Conservation (phyloP, 35 echinoderm and acorn worm genomes). For the Eucidaris tribuloides region DNA sequence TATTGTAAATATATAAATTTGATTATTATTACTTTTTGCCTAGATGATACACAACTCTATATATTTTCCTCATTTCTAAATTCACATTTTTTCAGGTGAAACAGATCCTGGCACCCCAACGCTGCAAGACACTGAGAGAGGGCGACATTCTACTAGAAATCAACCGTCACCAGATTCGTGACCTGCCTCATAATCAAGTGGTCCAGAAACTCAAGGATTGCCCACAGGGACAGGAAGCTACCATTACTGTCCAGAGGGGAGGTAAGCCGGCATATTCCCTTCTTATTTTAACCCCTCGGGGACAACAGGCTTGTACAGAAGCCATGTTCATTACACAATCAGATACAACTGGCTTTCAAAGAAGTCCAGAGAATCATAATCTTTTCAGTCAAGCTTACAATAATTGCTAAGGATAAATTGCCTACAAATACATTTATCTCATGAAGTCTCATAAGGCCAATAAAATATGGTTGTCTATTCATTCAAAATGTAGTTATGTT, state of each 20-base stretch:
- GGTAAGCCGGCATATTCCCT: constrained; percentile 26
- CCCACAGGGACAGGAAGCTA: constrained; percentile 68
- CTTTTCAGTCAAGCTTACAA: no score
- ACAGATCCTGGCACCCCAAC: constrained; percentile 76
- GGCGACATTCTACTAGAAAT: constrained; percentile 90
- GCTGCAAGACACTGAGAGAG: constrained; percentile 84
- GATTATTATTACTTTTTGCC: neutral
- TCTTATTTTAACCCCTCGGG: no score
- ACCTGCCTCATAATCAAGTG: constrained; percentile 71
- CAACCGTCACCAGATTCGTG: constrained; percentile 62
- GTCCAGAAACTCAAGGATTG: constrained; percentile 92
- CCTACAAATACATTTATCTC: no score
- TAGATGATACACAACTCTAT: neutral
- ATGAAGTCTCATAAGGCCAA: no score
- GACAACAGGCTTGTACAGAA: no score
- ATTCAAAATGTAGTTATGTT: no score
- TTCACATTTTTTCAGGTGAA: constrained; percentile 73
- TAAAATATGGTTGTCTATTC: no score
- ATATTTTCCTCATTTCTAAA: constrained; percentile 30
- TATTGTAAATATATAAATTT: neutral
- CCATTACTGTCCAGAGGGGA: constrained; percentile 81
- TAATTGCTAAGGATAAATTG: no score
- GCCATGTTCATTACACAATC: no score
- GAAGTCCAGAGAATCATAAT: no score
- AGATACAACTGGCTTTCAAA: no score